Evolutionary conservation across 2,113 vertebrate genomes (phyloP), one percentile per base, ranked within the genome.

Genomic region (Promerops cafer): DNA sequence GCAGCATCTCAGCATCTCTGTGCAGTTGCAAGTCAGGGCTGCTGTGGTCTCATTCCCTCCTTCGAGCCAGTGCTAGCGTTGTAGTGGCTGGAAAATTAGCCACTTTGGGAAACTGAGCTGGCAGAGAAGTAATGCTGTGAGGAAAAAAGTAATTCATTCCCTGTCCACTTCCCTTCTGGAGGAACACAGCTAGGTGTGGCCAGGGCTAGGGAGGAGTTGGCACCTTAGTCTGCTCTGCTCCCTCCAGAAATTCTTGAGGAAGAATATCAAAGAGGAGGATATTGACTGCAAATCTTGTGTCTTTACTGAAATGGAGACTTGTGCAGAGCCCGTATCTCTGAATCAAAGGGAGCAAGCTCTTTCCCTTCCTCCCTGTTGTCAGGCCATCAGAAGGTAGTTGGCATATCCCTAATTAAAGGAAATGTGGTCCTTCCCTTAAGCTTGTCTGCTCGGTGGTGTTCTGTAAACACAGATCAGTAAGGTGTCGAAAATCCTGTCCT

Each of bases 381-480:
- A 83, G 61, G 78, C 76, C 6, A 3, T 80, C 89, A 59, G 84
- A 80, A 89, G 83, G 66, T 47, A 86, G 49, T 63, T 91, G 93
- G 24, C 37, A 52, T 61, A 78, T 20, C 35, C 56, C 63, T 93
- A 83, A 90, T 63, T 87, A 69, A 54, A 91, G 75, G 80, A 87
- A 95, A 78, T 66, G 59, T 23, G 75, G 63, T 52, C 79, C 42
- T 90, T 81, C 70, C 63, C 60, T 89, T 87, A 75, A 79, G 79
- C 78, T 56, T 75, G 33, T 85, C 69, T 89, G 57, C 89, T 93
- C 66, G 2, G 28, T 70, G 60, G 49, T 75, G 59, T 47, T 75
- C 65, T 87, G 96, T 90, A 94, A 96, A 95, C 71, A 95, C 47
- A 85, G 56, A 86, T 84, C 80, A 91, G 56, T 77, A 94, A 86